Percentiles rank a stretch among this genome's conserved stretches.
Evolutionary conservation across 2,888 invertebrate genomes (phyloP).

Genomic region (Steinernema carpocapsae): DNA sequence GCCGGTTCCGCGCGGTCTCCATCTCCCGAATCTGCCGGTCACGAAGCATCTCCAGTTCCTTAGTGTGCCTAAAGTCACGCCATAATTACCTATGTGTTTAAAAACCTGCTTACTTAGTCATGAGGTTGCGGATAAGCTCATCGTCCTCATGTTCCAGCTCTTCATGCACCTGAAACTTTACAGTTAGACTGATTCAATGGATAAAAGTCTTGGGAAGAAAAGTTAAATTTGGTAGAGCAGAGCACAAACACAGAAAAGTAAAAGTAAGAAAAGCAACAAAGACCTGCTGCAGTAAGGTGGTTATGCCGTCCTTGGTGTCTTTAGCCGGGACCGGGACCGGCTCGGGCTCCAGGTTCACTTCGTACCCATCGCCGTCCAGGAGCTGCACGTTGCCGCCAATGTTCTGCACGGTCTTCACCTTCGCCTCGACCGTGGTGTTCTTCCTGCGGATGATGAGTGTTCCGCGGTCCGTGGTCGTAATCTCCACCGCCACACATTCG

Average conservation of each 20-base stretch:
- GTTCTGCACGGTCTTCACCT: not conserved
- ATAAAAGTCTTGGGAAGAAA: not conserved
- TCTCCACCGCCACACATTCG: slow-evolving; percentile 19
- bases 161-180: slow-evolving; percentile 6
- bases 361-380: not conserved
- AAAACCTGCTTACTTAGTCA: not conserved
- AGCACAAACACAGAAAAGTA: slow-evolving; percentile 19
- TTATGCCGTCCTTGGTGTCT: slow-evolving; percentile 14
- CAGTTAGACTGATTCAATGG: not conserved
- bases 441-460: not conserved
- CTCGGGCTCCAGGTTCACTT: not conserved
- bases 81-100: not conserved
- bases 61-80: slow-evolving; percentile 42
- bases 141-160: slow-evolving; percentile 26
- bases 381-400: not conserved
- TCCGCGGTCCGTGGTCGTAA: slow-evolving; percentile 2
- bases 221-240: not conserved
- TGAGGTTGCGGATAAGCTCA: slow-evolving; percentile 7
- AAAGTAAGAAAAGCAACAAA: slow-evolving; percentile 26
- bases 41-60: slow-evolving; percentile 31
- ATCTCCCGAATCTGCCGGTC: slow-evolving; percentile 51
- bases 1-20: slow-evolving; percentile 41
- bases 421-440: not conserved
- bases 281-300: not conserved
- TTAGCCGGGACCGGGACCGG: not conserved